Evolutionary conservation across 2,113 vertebrate genomes (phyloP).

Genomic region (Polypterus bichir): DNA sequence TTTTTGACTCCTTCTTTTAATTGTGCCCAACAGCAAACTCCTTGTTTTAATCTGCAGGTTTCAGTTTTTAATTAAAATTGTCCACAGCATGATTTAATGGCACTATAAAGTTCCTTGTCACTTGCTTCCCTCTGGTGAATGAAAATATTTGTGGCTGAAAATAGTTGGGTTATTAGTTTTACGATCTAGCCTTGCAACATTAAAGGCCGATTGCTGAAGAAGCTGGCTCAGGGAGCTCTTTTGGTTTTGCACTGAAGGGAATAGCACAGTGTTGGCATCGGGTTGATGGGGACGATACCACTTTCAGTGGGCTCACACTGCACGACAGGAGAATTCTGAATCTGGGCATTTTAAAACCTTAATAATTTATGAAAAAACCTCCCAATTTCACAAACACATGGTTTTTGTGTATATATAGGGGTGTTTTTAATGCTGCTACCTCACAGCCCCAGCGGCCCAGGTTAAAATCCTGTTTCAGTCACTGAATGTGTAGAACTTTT

Average conservation of each 20-base stretch:
- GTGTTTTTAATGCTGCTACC: too few relatives aligned
- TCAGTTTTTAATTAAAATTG: constrained; percentile 38
- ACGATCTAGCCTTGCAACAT: constrained; percentile 23
- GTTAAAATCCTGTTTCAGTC: too few relatives aligned
- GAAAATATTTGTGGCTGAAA: constrained; percentile 46
- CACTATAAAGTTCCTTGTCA: constrained; percentile 28
- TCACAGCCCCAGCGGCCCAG: too few relatives aligned
- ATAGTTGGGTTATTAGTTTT: constrained; percentile 38
- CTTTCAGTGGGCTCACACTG: too few relatives aligned
- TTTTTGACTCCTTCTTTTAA: background rate
- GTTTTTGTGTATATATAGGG: too few relatives aligned
- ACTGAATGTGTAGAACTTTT: too few relatives aligned
- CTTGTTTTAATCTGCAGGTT: constrained; percentile 9
- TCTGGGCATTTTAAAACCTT: too few relatives aligned
- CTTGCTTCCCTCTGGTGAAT: constrained; percentile 34
- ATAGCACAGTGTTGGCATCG: background rate
- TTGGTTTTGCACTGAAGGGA: background rate
- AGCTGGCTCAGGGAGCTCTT: constrained; percentile 13
- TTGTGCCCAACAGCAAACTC: background rate
- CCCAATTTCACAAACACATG: too few relatives aligned
- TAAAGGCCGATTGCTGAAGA: constrained; percentile 28
- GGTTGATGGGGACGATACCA: too few relatives aligned
- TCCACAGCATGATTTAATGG: constrained; percentile 26
- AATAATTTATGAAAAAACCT: too few relatives aligned
- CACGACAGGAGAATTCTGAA: too few relatives aligned